Evolutionary conservation across 2,888 invertebrate genomes (phyloP), one percentile per base, ranked within the genome.

Genomic region (Drosophila multiciliata): DNA sequence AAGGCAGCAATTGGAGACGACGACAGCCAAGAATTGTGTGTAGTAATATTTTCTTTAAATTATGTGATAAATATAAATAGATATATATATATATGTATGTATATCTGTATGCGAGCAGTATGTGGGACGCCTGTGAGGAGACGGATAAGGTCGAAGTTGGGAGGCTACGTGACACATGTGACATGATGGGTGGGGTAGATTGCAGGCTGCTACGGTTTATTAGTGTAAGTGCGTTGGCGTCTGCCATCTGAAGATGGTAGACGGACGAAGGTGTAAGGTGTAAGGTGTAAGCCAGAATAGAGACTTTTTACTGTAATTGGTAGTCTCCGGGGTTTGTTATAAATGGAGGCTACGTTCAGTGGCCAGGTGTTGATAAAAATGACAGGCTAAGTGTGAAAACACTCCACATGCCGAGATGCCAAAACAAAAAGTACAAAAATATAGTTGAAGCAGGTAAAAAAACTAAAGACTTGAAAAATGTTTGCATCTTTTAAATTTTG

Each of bases 61-160:
- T 88, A 85, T 81, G 84, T 77, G 88, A 85, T 85, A 88, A 85
- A 88, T 88, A 86, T 75, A 85, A 80, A 84, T 73, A 73, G 23
- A 45, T 45, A 23, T 70, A 64, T 65, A 85, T 85, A 88, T 88
- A 88, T 86, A 86, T 75, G 83, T 76, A 84, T 73, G 72, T 15
- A 45, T 45, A 23, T 70, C 75, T 71, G 58, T 65, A 72, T 59
- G 62, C 32, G 32, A 12, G 45, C 32, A 20, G 42, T 52, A 73
- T 52, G 55, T 62, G 40, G 42, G 26, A 50, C 59, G 58, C 26
- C 63, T 50, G 40, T 26, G 40, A 65, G 61, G 36, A 61, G 49
- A n/a, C 52, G 65, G 64, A 65, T 60, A 59, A 59, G 58, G 50
- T 38, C n/a, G 26, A 58, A 38, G 54, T 17, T 15, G n/a, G 54